These are phyloP conservation scores for Polydrusus tereticollis DNA, from an alignment of 2,888 invertebrate genomes.

Conservation along the genomic window DNA sequence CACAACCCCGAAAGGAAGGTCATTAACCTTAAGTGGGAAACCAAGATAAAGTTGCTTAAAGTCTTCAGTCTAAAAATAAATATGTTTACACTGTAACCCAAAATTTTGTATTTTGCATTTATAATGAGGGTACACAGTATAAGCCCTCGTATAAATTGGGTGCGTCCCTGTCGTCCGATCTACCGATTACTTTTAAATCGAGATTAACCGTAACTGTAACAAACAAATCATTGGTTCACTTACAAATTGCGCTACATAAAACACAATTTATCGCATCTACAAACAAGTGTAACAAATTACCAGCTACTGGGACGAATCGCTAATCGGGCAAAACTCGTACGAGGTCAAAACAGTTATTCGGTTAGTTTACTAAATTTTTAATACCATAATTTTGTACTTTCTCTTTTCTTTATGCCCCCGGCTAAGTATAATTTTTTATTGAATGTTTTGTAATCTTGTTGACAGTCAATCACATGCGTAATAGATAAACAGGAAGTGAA, in stretches of 20 bases:
- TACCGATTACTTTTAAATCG: too few relatives aligned
- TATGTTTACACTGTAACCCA: too few relatives aligned
- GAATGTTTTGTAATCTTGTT: background rate
- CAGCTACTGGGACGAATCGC: constrained; percentile 11
- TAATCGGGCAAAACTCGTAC: constrained; percentile 7
- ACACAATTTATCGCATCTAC: constrained; percentile 3
- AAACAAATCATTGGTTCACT: constrained; percentile 1
- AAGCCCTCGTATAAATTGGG: too few relatives aligned
- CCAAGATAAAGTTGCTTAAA: too few relatives aligned
- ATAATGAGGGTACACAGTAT: too few relatives aligned
- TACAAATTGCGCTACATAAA: background rate
- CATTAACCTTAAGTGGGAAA: too few relatives aligned
- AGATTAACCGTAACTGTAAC: background rate
- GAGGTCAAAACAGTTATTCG: constrained; percentile 18
- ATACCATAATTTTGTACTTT: constrained; percentile 5
- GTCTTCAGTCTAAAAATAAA: too few relatives aligned
- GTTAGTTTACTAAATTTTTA: constrained; percentile 14
- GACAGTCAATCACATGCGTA: background rate
- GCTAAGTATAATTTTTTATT: constrained; percentile 2
- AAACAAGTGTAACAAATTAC: constrained; percentile 5
- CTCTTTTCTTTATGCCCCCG: constrained; percentile 2
- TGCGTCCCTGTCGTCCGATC: too few relatives aligned
- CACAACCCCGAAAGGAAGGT: too few relatives aligned
- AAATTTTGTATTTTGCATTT: too few relatives aligned
- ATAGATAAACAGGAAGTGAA: background rate